These are phyloP conservation scores for Papilio helenus DNA, from an alignment of 1,140 invertebrate genomes.

Conservation along the genomic window DNA sequence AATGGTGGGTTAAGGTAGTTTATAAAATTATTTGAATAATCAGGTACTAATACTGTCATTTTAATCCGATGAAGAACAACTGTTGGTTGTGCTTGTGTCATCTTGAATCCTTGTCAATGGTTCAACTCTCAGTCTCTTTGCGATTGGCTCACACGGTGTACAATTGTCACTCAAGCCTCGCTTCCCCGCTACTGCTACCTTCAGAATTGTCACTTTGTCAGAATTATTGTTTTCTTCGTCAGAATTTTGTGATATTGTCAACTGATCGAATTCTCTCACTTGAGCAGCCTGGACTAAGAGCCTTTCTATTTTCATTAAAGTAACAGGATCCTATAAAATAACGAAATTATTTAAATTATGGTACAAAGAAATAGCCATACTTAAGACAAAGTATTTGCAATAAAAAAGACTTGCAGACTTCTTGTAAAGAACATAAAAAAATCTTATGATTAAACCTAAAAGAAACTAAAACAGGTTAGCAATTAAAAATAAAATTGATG, in stretches of 20 bases:
- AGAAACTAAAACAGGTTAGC: no score
- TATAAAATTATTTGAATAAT: neutral
- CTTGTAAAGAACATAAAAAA: no score
- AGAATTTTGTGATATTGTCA: constrained; percentile 47
- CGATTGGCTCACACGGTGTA: constrained; percentile 64
- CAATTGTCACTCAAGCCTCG: constrained; percentile 62
- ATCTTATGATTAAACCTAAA: no score
- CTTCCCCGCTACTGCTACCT: constrained; percentile 57
- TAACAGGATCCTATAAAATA: constrained; percentile 68
- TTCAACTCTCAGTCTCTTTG: constrained; percentile 63
- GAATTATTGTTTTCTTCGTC: constrained; percentile 64
- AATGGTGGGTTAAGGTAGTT: neutral
- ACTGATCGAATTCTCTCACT: constrained; percentile 46
- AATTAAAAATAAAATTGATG: no score
- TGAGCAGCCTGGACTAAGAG: constrained; percentile 53
- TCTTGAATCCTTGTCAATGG: constrained; percentile 45
- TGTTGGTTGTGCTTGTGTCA: constrained; percentile 64
- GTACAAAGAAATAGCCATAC: no score
- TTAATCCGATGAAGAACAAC: constrained; percentile 48
- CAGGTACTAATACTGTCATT: neutral
- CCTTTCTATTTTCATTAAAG: constrained; percentile 67
- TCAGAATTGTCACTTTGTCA: constrained; percentile 52
- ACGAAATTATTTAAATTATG: neutral
- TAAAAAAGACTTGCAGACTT: no score
- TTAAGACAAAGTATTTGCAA: no score